These are phyloP conservation scores for Calyptommatus sinebrachiatus DNA, from an alignment of 2,113 vertebrate species.

Conservation along the genomic window DNA sequence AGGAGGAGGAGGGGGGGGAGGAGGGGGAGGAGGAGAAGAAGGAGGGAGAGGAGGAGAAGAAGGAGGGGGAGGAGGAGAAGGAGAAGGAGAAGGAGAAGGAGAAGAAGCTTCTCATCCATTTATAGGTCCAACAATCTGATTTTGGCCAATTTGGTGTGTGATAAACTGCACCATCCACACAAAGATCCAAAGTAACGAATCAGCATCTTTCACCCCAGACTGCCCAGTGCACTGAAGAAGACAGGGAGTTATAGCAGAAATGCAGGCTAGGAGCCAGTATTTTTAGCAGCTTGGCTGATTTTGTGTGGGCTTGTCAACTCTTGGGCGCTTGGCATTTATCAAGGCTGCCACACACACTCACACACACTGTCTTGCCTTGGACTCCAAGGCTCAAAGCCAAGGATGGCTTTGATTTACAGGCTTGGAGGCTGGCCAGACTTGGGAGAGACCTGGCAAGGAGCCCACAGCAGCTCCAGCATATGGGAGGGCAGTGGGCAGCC, in stretches of 20 bases:
- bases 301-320: neutral
- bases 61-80: neutral
- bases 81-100: neutral
- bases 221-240: neutral
- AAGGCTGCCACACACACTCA: neutral
- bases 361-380: neutral
- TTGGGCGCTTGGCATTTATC: neutral
- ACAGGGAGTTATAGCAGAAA: neutral
- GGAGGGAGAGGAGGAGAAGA: neutral
- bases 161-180: no score
- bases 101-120: no score
- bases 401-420: constrained; percentile 17
- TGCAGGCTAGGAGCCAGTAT: neutral
- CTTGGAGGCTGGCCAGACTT: neutral
- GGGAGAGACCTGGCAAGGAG: neutral
- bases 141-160: no score
- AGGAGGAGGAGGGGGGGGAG: neutral
- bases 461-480: neutral
- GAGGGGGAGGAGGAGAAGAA: neutral
- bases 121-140: no score
- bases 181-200: no score
- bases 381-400: neutral
- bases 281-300: neutral
- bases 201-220: no score
- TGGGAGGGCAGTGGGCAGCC: neutral